A percentile compares a stretch with the other conserved stretches of the same genome.
Conservation (phyloP, 2,888 invertebrate species). For the Dendrolimus houi region DNA sequence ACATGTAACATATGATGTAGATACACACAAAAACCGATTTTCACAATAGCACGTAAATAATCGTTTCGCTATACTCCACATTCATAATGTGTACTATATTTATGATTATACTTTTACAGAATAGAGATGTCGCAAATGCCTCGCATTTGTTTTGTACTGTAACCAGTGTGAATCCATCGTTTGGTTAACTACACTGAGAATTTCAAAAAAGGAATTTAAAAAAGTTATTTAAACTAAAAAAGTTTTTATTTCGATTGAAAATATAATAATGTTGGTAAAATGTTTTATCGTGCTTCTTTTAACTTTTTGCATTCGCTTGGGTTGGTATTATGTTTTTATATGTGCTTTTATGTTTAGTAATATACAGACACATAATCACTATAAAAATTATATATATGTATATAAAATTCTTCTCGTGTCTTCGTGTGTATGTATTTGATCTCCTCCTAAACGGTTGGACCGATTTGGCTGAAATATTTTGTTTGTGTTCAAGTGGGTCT, state of each 20-base stretch:
- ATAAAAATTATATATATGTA: no score
- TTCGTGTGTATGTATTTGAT: no score
- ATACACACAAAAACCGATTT: not conserved
- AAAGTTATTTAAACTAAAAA: no score
- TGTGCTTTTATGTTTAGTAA: no score
- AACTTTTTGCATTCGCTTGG: constrained; percentile 6
- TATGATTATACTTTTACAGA: not conserved
- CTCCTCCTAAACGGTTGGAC: no score
- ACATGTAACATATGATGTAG: no score
- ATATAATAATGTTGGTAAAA: constrained; percentile 1
- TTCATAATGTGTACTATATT: not conserved
- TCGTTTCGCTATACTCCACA: not conserved
- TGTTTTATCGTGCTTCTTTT: constrained; percentile 3
- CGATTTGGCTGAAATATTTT: no score
- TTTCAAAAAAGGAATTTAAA: constrained; percentile 7
- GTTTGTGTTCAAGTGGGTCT: no score
- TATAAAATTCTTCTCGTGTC: no score
- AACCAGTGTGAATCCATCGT: not conserved
- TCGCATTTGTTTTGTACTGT: not conserved
- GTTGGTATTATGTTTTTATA: constrained; percentile 5
- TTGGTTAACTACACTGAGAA: constrained; percentile 1
- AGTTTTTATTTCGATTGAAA: not conserved
- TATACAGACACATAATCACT: no score
- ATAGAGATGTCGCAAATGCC: not conserved
- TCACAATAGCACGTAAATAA: not conserved